These are phyloP conservation scores for Megatriorchis doriae DNA, from an alignment of 2,113 vertebrate genomes.

Conservation along the genomic window DNA sequence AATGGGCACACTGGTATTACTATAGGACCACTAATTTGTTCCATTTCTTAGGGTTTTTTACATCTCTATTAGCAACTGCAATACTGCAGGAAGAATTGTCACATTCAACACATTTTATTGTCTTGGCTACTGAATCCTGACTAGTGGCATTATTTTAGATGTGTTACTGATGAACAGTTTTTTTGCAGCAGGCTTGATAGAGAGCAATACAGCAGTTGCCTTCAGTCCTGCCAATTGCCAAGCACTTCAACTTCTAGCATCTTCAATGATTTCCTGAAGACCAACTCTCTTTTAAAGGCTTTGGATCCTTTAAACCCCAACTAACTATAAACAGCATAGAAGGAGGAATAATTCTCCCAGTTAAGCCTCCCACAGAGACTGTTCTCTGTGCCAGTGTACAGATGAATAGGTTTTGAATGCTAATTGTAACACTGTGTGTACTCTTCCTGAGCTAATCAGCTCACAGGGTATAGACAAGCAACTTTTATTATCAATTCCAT, in stretches of 20 bases:
- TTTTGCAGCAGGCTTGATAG: neutral
- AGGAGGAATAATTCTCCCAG: slow-evolving; percentile 36
- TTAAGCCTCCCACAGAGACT: slow-evolving; percentile 44
- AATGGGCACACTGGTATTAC: neutral
- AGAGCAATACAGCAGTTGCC: neutral
- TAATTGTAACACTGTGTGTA: slow-evolving; percentile 57
- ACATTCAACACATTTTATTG: neutral
- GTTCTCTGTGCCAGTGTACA: slow-evolving; percentile 26
- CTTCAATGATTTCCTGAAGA: neutral
- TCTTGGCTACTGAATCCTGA: neutral
- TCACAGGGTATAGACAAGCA: slow-evolving; percentile 31
- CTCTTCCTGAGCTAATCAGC: slow-evolving; percentile 61
- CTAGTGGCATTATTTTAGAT: neutral
- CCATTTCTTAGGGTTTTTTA: neutral
- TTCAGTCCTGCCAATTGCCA: neutral
- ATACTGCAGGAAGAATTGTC: neutral
- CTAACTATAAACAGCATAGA: slow-evolving; percentile 11
- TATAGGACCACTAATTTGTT: neutral
- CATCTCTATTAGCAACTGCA: neutral
- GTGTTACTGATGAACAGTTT: neutral
- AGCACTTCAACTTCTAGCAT: neutral
- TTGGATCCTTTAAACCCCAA: slow-evolving; percentile 5
- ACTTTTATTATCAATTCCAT: slow-evolving; percentile 50
- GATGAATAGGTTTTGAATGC: slow-evolving; percentile 54
- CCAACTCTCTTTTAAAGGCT: slow-evolving; percentile 4